Conservation (phyloP, 2,113 vertebrate species). For the Syrmaticus mikado region DNA sequence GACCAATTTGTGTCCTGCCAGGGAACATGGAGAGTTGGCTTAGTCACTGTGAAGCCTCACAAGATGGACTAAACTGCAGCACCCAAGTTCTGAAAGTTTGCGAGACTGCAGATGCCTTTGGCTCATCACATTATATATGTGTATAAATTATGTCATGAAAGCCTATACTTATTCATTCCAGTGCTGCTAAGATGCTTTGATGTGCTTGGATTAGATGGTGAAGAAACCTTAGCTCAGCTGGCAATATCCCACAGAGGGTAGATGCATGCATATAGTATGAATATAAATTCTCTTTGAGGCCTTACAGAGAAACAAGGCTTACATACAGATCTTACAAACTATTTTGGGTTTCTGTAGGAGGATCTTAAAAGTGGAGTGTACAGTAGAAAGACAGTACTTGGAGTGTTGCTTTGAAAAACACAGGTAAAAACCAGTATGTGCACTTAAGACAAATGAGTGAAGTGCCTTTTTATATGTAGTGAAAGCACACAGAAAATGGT, state of each 20-base stretch:
- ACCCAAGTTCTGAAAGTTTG: background rate
- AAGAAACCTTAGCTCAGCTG: conserved; percentile 35
- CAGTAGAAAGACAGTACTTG: background rate
- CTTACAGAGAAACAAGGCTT: conserved; percentile 16
- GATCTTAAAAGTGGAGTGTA: background rate
- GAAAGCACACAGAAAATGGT: background rate
- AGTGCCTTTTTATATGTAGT: accelerated
- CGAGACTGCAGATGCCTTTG: conserved; percentile 4
- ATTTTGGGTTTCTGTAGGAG: conserved; percentile 13
- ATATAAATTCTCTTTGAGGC: conserved; percentile 65
- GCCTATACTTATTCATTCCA: conserved; percentile 42
- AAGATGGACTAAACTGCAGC: background rate
- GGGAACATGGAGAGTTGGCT: background rate
- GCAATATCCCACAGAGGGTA: conserved; percentile 43
- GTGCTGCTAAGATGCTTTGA: conserved; percentile 51
- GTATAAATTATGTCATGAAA: conserved; percentile 55
- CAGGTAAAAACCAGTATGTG: background rate
- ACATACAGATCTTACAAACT: conserved; percentile 35
- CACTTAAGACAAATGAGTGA: background rate
- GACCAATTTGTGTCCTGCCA: background rate
- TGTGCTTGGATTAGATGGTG: conserved; percentile 55
- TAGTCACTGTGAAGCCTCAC: background rate
- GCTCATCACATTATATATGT: conserved; percentile 1
- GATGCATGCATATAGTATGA: background rate
- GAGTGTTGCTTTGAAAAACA: background rate